Conservation (phyloP, 2,888 invertebrate species). For the Noctua comes region DNA sequence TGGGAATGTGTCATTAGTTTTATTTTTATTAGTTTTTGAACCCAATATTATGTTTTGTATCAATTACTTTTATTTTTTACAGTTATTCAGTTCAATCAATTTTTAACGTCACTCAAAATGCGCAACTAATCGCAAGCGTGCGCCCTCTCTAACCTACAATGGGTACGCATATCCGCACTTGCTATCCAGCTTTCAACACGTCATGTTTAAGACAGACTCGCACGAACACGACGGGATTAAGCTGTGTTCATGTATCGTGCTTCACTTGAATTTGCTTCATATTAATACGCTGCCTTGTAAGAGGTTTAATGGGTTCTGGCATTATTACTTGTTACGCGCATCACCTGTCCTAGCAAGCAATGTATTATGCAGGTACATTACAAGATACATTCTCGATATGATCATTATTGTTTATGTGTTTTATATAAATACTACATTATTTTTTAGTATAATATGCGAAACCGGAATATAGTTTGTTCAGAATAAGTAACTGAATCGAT, state of each 20-base stretch:
- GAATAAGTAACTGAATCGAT: no score
- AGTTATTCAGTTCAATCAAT: no score
- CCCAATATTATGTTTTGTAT: no score
- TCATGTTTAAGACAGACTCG: slow-evolving; percentile 25
- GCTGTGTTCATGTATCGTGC: slow-evolving; percentile 3
- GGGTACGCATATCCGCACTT: slow-evolving; percentile 23
- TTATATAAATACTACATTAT: no score
- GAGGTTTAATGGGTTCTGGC: neutral
- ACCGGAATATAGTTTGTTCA: no score
- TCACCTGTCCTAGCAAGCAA: neutral
- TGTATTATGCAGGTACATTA: neutral
- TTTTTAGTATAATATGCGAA: no score
- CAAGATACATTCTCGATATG: no score
- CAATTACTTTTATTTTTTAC: no score
- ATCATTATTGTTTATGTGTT: no score
- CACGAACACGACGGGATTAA: slow-evolving; percentile 16
- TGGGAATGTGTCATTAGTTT: neutral
- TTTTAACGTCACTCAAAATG: no score
- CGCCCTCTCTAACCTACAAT: neutral
- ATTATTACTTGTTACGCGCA: neutral
- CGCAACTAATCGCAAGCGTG: neutral
- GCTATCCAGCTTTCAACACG: slow-evolving; percentile 21
- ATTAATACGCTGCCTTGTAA: slow-evolving; percentile 18
- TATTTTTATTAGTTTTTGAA: no score
- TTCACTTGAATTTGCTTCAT: slow-evolving; percentile 1